Base-by-base conservation (phyloP, 1,140 invertebrate genomes). In the Colletes latitarsis region DNA sequence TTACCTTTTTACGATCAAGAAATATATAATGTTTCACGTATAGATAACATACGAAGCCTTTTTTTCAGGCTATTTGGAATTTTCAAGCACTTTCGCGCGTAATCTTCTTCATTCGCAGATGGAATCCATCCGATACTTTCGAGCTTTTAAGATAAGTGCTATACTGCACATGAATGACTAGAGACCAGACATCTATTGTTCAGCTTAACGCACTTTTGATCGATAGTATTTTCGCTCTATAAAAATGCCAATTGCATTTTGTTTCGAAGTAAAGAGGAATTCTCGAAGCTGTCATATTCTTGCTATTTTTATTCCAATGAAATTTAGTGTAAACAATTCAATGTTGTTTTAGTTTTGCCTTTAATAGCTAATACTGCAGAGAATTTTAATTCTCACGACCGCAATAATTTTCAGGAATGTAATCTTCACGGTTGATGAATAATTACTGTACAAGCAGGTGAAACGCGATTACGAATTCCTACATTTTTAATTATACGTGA, bases 61-160 rank as follows among this genome's bases (percentile, higher is more conserved):
- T 75, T 84, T 81, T 85, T 70, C 55, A 30, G 39, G 14, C 68
- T 52, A 66, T 82, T 15, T 58, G 30, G 3, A 15, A 46, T 67
- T 67, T 67, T 43, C 43, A 12, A 43, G 68, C 69, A 82, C 64
- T 82, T 85, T 82, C 55, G 9, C 58, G 66, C 62, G 83, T 82
- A 85, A 85, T 85, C 78, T 82, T 58, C 84, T 85, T 74, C 83
- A 70, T 82, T 86, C 71, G 71, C 39, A 76, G 81, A 82, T 85
- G 80, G 57, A 81, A 83, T 66, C 39, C 77, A 49, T 49, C 69
- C 69, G 46, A 74, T 81, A 77, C 84, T 77, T 86, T 82, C 74
- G 60, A n/a, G 82, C 83, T 86, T 87, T 87, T 67, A 73, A 83
- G 84, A 86, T 86, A 87, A 87, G 81, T 86, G 81, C 81, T 80